Conservation (phyloP, 1,140 invertebrate species). For the Arctopsyche grandis region DNA sequence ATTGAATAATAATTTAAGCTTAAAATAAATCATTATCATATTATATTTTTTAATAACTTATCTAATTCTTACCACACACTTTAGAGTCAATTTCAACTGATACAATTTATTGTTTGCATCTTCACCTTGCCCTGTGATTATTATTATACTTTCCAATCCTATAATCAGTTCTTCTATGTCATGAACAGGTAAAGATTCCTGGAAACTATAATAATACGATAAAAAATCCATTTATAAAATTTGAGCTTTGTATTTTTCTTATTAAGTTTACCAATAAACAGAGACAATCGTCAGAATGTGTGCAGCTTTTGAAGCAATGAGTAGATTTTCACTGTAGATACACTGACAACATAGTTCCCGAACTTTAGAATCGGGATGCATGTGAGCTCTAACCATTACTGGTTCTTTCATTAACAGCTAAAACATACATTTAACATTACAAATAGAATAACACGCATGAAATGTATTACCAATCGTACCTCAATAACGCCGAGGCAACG, state of each 20-base stretch:
- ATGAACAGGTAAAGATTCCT: slow-evolving; percentile 72
- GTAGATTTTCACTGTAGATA: slow-evolving; percentile 58
- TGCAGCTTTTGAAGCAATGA: slow-evolving; percentile 61
- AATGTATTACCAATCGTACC: slow-evolving; percentile 29
- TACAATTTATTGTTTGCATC: slow-evolving; percentile 66
- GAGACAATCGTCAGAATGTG: slow-evolving; percentile 60
- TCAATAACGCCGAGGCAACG: slow-evolving; percentile 51
- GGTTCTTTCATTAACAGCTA: slow-evolving; percentile 55
- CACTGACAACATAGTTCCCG: slow-evolving; percentile 60
- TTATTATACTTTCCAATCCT: slow-evolving; percentile 76
- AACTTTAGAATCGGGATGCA: slow-evolving; percentile 58
- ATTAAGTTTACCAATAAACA: slow-evolving; percentile 59
- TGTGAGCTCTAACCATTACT: slow-evolving; percentile 58
- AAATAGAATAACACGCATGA: background rate
- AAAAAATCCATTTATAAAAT: background rate
- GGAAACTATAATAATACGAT: slow-evolving; percentile 65
- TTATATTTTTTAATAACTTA: background rate
- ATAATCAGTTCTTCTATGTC: slow-evolving; percentile 72
- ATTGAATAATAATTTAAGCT: background rate
- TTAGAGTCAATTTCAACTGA: slow-evolving; percentile 72
- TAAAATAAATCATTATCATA: background rate
- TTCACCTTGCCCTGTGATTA: slow-evolving; percentile 66
- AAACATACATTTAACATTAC: background rate
- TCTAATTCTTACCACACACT: slow-evolving; percentile 72
- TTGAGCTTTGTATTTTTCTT: background rate